phyloP scores from a whole-genome alignment of 2,113 vertebrate species.

The Vombatus ursinus region DNA sequence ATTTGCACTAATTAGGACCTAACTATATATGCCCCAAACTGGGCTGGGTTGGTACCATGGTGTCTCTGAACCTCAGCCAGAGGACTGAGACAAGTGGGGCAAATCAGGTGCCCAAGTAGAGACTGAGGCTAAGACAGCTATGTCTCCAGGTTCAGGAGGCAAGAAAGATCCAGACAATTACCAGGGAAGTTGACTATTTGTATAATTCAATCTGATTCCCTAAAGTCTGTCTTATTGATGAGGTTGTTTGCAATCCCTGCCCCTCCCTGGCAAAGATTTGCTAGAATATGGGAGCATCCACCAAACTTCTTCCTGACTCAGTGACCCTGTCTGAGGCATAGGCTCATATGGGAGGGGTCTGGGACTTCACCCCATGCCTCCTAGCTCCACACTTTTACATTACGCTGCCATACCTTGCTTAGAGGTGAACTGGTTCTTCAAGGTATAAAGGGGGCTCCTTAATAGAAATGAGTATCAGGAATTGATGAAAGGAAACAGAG shows the following conservation, averaged over 20 bases:
- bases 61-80: neutral
- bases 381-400: neutral
- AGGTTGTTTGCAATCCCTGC: neutral
- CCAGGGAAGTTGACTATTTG: neutral
- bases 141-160: neutral
- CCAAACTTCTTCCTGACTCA: neutral
- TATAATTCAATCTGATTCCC: neutral
- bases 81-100: neutral
- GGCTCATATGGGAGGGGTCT: too few species aligned
- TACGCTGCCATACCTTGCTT: neutral
- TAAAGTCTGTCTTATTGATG: neutral
- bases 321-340: neutral
- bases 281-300: neutral
- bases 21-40: neutral
- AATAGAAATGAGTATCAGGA: constrained; percentile 41
- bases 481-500: constrained; percentile 27
- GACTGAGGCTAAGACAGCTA: neutral
- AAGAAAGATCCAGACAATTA: neutral
- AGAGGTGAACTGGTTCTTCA: constrained; percentile 38
- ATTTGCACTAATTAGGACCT: neutral
- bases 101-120: neutral
- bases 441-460: constrained; percentile 21
- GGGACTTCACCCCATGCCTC: neutral
- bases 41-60: neutral
- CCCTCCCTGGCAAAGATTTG: neutral